These are phyloP conservation scores for Scaptomyza tumidula DNA, from an alignment of 2,888 invertebrate genomes.

Conservation along the genomic window DNA sequence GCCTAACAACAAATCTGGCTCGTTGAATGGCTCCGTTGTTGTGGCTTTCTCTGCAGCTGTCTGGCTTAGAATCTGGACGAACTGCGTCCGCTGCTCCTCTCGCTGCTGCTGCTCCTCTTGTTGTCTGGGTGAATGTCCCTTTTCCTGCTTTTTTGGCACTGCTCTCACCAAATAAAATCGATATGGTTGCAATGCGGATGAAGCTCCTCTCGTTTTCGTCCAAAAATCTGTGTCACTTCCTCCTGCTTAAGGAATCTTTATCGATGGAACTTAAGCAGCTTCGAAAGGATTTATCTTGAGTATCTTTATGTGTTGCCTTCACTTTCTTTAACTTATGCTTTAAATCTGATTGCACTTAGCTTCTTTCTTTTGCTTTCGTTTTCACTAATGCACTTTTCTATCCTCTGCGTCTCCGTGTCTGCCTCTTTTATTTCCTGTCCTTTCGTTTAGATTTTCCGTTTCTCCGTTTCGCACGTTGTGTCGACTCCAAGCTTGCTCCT, in stretches of 20 bases:
- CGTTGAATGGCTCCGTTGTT: constrained; percentile 84
- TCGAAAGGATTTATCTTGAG: neutral
- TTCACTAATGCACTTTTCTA: constrained; percentile 63
- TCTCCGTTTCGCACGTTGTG: constrained; percentile 41
- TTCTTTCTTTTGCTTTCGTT: constrained; percentile 52
- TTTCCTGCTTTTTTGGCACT: neutral
- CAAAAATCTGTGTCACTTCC: constrained; percentile 40
- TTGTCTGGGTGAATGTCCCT: neutral
- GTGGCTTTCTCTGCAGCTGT: constrained; percentile 78
- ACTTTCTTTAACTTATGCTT: constrained; percentile 17
- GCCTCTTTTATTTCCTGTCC: constrained; percentile 1
- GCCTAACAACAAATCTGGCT: constrained; percentile 77
- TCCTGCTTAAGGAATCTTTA: constrained; percentile 2
- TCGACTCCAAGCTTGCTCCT: constrained; percentile 62
- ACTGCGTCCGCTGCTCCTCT: constrained; percentile 24
- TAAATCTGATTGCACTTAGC: constrained; percentile 10
- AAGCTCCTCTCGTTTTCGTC: neutral
- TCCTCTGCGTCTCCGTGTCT: constrained; percentile 2
- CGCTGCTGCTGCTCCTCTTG: constrained; percentile 1
- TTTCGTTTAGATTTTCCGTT: constrained; percentile 20
- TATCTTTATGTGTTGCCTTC: constrained; percentile 1
- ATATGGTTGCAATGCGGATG: constrained; percentile 25
- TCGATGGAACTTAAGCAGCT: constrained; percentile 6
- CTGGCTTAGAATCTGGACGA: constrained; percentile 50
- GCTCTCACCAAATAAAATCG: constrained; percentile 23